Conservation (phyloP, 1,140 invertebrate species). For the Neodiprion virginianus region DNA sequence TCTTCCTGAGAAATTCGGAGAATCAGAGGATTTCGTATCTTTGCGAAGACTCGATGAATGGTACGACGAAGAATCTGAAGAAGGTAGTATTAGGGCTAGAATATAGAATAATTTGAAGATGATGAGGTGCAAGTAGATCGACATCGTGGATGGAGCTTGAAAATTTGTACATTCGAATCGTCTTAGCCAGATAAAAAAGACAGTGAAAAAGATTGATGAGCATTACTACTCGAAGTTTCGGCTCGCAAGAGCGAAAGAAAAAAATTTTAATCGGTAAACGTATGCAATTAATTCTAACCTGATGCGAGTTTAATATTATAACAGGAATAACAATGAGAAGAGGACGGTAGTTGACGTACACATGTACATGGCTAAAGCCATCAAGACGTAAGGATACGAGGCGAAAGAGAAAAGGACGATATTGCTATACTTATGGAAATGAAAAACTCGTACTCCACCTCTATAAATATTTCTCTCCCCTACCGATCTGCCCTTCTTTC, state of each 20-base stretch:
- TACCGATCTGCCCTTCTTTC: no score
- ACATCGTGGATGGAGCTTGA: no score
- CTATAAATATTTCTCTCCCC: background rate
- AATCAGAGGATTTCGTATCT: no score
- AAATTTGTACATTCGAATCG: background rate
- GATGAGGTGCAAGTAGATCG: no score
- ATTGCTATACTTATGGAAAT: slow-evolving; percentile 1
- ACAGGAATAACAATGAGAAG: background rate
- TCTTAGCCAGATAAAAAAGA: background rate
- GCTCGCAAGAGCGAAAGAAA: no score
- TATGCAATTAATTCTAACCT: background rate
- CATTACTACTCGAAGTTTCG: background rate
- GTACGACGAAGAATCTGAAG: no score
- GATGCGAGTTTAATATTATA: background rate
- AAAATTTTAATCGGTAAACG: background rate
- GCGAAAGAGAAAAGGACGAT: background rate
- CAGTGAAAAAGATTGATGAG: background rate
- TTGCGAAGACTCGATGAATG: no score
- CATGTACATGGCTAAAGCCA: no score
- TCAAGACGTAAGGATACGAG: background rate
- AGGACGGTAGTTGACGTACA: no score
- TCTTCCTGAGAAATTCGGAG: no score
- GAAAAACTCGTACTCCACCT: background rate
- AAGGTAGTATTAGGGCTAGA: no score
- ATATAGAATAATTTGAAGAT: no score